Conservation (phyloP, 2,888 invertebrate species). For the Drosophila sordidula region DNA sequence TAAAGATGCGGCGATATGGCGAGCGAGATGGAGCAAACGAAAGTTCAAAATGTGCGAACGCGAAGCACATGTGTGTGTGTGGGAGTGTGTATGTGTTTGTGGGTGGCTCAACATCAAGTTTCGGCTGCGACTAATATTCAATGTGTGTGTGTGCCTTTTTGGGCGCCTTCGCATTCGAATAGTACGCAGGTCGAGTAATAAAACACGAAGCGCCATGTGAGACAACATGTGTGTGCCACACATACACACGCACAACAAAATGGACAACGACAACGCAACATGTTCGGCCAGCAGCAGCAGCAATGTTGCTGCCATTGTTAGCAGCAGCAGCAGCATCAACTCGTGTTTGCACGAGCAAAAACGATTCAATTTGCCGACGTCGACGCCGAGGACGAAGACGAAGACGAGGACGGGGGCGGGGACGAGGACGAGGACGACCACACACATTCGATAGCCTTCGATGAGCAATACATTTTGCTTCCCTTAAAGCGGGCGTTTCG, state of each 20-base stretch:
- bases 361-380: constrained; percentile 16
- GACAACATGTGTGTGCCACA: constrained; percentile 65
- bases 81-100: constrained; percentile 7
- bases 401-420: constrained; percentile 21
- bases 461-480: constrained; percentile 82
- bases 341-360: constrained; percentile 26
- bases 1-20: constrained; percentile 75
- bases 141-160: constrained; percentile 42
- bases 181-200: constrained; percentile 80
- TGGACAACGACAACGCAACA: constrained; percentile 74
- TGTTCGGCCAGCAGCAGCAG: constrained; percentile 73
- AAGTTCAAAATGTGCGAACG: constrained; percentile 78
- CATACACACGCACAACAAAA: constrained; percentile 48
- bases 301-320: constrained; percentile 68
- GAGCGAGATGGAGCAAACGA: constrained; percentile 76
- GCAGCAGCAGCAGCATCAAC: constrained; percentile 23
- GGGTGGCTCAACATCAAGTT: constrained; percentile 42
- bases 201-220: constrained; percentile 75
- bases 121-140: constrained; percentile 56
- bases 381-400: constrained; percentile 11
- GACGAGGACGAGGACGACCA: constrained; percentile 35
- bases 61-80: constrained; percentile 45
- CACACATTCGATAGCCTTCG: constrained; percentile 82
- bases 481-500: constrained; percentile 55
- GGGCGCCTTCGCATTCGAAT: constrained; percentile 66